Conservation (phyloP, 1,140 invertebrate genomes). For the Chlorops oryzae region DNA sequence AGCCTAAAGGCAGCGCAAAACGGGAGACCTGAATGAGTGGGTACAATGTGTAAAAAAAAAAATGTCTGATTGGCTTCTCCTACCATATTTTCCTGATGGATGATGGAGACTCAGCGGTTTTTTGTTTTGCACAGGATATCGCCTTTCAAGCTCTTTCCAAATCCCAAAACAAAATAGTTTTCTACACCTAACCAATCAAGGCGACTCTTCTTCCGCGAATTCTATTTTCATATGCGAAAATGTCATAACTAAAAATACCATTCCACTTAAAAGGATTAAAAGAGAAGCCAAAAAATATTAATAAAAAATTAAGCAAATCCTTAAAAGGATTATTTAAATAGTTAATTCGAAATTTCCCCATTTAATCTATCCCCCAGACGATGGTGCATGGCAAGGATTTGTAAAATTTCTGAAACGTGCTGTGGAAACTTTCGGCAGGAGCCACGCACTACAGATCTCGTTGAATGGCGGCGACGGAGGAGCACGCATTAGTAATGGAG, state of each 20-base stretch:
- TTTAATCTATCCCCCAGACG: slow-evolving; percentile 21
- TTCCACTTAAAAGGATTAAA: no score
- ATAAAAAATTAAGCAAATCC: neutral
- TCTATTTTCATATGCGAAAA: no score
- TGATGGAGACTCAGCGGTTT: no score
- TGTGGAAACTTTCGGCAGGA: slow-evolving; percentile 35
- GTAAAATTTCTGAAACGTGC: slow-evolving; percentile 39
- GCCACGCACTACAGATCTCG: slow-evolving; percentile 35
- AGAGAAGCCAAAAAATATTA: neutral
- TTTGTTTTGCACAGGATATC: no score
- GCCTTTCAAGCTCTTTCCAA: no score
- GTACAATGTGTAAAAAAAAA: no score
- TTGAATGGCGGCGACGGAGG: slow-evolving; percentile 29
- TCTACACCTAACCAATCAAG: slow-evolving; percentile 13
- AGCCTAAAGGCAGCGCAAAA: no score
- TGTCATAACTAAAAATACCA: neutral
- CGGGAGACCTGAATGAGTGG: no score
- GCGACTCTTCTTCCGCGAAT: no score
- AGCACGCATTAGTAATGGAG: slow-evolving; percentile 26
- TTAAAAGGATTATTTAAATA: neutral
- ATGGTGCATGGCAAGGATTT: slow-evolving; percentile 32
- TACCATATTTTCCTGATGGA: no score
- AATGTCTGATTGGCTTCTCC: no score
- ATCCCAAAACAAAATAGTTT: no score
- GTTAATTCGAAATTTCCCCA: neutral